These are phyloP conservation scores for Chaetops frenatus DNA, from an alignment of 2,113 vertebrate species.

Conservation along the genomic window DNA sequence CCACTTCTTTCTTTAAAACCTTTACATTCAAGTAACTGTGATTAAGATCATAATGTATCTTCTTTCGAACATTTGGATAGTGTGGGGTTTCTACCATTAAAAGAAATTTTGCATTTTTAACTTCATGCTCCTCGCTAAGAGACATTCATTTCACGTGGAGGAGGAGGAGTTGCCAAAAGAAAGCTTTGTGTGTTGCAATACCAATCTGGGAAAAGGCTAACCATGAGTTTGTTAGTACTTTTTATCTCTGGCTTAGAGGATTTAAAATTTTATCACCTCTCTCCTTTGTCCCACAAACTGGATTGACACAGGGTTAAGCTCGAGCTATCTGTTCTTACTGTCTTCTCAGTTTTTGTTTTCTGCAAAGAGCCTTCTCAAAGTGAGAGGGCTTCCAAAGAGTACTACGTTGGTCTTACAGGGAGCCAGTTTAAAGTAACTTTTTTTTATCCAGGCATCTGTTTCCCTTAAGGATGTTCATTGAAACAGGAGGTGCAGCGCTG, in stretches of 20 bases:
- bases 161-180: not conserved
- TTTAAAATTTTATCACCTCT: not conserved
- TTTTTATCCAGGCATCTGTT: not conserved
- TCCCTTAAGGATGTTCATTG: not conserved
- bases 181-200: not conserved
- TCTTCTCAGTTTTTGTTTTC: not conserved
- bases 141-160: not conserved
- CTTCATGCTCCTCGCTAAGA: not conserved
- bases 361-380: not conserved
- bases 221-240: not conserved
- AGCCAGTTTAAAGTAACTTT: not conserved
- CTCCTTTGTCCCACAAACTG: not conserved
- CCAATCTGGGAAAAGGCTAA: not conserved
- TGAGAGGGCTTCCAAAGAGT: not conserved
- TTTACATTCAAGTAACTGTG: not conserved
- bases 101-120: not conserved
- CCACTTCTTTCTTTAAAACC: not conserved
- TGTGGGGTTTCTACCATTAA: not conserved
- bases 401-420: not conserved
- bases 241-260: not conserved
- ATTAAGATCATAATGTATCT: not conserved
- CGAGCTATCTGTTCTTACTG: not conserved
- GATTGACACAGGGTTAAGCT: not conserved
- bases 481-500: not conserved
- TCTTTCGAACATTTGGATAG: not conserved